Evolutionary conservation across 1,140 invertebrate species (phyloP).

Genomic region (Panulirus ornatus): DNA sequence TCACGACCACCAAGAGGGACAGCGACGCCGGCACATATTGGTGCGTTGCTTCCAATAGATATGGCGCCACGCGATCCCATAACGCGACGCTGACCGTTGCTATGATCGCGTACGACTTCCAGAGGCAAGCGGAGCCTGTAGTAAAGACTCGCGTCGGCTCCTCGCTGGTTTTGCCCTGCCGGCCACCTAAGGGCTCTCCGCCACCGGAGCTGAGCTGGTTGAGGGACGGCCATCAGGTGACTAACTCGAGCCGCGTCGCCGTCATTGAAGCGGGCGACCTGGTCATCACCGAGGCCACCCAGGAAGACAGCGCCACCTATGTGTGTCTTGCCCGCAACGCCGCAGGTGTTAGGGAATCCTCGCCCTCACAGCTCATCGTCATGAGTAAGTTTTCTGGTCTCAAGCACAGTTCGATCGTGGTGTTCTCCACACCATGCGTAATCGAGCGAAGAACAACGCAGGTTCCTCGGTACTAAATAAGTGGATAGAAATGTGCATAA

Average conservation of each 20-base stretch:
- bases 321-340: slow-evolving; percentile 78
- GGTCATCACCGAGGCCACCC: slow-evolving; percentile 25
- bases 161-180: slow-evolving; percentile 17
- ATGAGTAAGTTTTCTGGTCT: slow-evolving; percentile 76
- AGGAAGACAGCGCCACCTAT: slow-evolving; percentile 74
- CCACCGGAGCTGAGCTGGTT: slow-evolving; percentile 27
- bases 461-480: too few species aligned
- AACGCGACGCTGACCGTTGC: slow-evolving; percentile 54
- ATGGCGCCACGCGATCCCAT: slow-evolving; percentile 44
- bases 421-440: too few species aligned
- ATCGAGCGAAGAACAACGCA: too few species aligned
- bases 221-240: slow-evolving; percentile 35
- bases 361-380: slow-evolving; percentile 77
- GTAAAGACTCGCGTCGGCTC: slow-evolving; percentile 25
- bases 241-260: slow-evolving; percentile 19
- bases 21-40: slow-evolving; percentile 41
- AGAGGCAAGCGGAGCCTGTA: slow-evolving; percentile 11
- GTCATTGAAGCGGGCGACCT: slow-evolving; percentile 38
- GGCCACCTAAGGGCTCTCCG: slow-evolving; percentile 22
- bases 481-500: too few species aligned
- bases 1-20: slow-evolving; percentile 23
- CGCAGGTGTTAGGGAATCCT: slow-evolving; percentile 77
- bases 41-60: slow-evolving; percentile 40
- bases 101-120: slow-evolving; percentile 38
- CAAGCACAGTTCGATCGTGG: too few species aligned